Evolutionary conservation across 2,888 invertebrate genomes (phyloP).

Genomic region (Drosophila infuscata): DNA sequence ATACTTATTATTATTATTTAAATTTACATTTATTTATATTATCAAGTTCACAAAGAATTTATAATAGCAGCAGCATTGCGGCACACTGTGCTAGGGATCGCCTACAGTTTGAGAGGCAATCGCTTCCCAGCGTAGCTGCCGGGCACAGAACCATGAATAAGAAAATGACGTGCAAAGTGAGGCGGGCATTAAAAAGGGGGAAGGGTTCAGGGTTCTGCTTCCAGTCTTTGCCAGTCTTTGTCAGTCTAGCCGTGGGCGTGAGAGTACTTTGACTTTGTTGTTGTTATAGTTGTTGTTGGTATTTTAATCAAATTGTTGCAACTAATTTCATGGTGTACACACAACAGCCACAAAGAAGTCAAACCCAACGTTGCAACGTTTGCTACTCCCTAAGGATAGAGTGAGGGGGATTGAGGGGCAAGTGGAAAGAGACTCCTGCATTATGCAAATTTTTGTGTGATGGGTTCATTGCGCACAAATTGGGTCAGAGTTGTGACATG

Average conservation of each 20-base stretch:
- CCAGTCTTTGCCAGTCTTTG: conserved; percentile 11
- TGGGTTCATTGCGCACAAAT: conserved; percentile 73
- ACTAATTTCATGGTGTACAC: conserved; percentile 65
- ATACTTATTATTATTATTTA: neutral
- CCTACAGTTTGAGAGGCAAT: conserved; percentile 45
- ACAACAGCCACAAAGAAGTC: conserved; percentile 7
- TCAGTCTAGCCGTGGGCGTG: conserved; percentile 66
- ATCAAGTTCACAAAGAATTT: neutral
- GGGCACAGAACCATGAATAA: conserved; percentile 50
- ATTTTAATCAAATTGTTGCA: conserved; percentile 64
- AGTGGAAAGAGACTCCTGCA: conserved; percentile 25
- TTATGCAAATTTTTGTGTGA: conserved; percentile 58
- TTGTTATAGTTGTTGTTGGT: conserved; percentile 13
- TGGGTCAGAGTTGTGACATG: conserved; percentile 65
- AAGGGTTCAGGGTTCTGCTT: conserved; percentile 31
- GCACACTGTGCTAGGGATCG: conserved; percentile 27
- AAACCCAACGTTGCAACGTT: neutral
- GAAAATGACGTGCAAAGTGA: conserved; percentile 48
- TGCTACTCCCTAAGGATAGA: neutral
- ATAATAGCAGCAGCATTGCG: neutral
- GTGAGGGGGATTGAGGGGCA: neutral
- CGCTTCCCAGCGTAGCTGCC: conserved; percentile 16
- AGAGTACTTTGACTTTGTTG: conserved; percentile 38
- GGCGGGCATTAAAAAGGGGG: conserved; percentile 8
- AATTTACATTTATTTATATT: neutral